These are phyloP conservation scores for Drosophila sp. DNA, from an alignment of 1,140 invertebrate genomes.

Conservation along the genomic window DNA sequence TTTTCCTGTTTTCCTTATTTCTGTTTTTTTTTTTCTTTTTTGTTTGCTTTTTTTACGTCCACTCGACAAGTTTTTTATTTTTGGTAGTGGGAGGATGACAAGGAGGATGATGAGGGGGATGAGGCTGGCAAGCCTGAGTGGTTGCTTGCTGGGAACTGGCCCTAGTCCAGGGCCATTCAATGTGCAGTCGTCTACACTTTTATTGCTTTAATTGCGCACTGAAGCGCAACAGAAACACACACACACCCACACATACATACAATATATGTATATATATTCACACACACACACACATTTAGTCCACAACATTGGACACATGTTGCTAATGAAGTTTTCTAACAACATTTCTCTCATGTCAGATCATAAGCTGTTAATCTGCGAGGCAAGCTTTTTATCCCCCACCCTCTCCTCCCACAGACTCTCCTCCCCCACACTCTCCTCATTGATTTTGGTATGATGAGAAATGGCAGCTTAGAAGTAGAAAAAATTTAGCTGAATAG, in stretches of 20 bases:
- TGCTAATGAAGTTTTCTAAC: conserved; percentile 74
- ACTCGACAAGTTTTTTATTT: conserved; percentile 47
- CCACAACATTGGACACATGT: conserved; percentile 54
- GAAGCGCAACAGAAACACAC: conserved; percentile 61
- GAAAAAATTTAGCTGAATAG: background rate
- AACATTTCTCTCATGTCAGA: conserved; percentile 71
- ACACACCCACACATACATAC: conserved; percentile 17
- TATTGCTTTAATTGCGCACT: conserved; percentile 78
- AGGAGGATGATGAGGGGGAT: background rate
- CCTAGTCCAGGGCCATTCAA: conserved; percentile 60
- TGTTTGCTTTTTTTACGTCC: conserved; percentile 36
- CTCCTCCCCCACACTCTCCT: background rate
- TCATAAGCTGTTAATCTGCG: conserved; percentile 79
- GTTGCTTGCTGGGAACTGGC: conserved; percentile 13
- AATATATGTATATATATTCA: conserved; percentile 26
- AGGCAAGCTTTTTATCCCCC: background rate
- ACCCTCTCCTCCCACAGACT: background rate
- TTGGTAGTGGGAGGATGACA: conserved; percentile 6
- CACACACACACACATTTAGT: conserved; percentile 34
- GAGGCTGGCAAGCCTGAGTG: conserved; percentile 17
- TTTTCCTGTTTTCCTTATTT: conserved; percentile 34
- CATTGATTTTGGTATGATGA: background rate
- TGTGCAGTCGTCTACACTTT: conserved; percentile 71
- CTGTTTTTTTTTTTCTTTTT: conserved; percentile 44
- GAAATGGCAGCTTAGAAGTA: too few relatives aligned